Base-by-base conservation (phyloP, 2,797 vertebrate species). In the Gila robusta region DNA sequence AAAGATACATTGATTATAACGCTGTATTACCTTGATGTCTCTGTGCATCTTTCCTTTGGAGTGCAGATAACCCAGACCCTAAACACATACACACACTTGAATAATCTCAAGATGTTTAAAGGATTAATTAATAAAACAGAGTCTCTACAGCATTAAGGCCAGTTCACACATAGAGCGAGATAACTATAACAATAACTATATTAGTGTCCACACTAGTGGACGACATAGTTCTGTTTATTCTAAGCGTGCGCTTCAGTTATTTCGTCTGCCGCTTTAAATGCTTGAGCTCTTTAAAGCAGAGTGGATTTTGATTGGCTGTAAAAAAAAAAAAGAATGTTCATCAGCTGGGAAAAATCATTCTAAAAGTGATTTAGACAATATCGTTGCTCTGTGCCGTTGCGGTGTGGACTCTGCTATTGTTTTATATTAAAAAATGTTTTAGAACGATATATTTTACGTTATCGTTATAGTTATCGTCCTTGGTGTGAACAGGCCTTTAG, bases 1-100 rank as follows among this genome's bases (percentile, higher is more conserved):
- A 54, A 85, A 49, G 71, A 52, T 35, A 21, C 32, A 35, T 0
- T 23, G 19, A 23, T 54, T 23, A 35, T 76, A 5, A 28, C 47
- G 4, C 1, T 1, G 4, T 28, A 81, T 90, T 97, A 99, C 98
- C 97, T 99, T 99, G 87, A 99, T 99, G 91, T 99, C 98, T 89
- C 98, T 96, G 90, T 99, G 98, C 98, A 99, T 99, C 95, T 99
- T 99, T 85, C 96, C 96, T 92, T 98, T 99, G 89, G 69, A 95
- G 93, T 99, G 98, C 89, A 99, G 95, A 94, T 99, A 99, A 56
- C 95, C 95, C 92, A 99, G 96, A 92, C 98, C 98, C 98, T 99
- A 91, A 23, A 74, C n/a, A 86, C 17, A 77, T 9, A 66, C 23
- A 70, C 81, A 79, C 32, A 67, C 10, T 5, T 26, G 54, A 44